Conservation (phyloP, 1,140 invertebrate genomes). For the Streblospio benedicti region DNA sequence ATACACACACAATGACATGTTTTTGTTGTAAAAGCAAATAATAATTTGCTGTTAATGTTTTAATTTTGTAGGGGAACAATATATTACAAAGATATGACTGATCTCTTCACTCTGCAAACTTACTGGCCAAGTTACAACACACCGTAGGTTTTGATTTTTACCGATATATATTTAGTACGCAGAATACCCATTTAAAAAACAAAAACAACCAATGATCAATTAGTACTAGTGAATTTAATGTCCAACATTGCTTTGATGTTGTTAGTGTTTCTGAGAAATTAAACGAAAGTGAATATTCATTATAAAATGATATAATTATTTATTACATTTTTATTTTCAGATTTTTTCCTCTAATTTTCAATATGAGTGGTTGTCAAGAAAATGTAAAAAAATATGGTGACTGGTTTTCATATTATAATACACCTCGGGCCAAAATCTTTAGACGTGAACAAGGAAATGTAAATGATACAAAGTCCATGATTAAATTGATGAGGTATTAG, state of each 20-base stretch:
- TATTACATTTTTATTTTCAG: slow-evolving; percentile 24
- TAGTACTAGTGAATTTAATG: too few species aligned
- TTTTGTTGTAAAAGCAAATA: not conserved
- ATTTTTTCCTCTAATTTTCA: slow-evolving; percentile 57
- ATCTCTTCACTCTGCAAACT: slow-evolving; percentile 55
- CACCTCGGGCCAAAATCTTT: slow-evolving; percentile 60
- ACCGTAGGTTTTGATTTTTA: slow-evolving; percentile 49
- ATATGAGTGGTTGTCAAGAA: slow-evolving; percentile 53
- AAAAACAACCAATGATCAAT: too few species aligned
- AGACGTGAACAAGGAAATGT: slow-evolving; percentile 54
- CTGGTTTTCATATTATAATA: slow-evolving; percentile 61
- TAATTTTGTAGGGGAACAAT: slow-evolving; percentile 39
- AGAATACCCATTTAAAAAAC: too few species aligned
- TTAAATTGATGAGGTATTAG: slow-evolving; percentile 54
- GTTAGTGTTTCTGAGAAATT: too few species aligned
- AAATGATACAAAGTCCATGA: slow-evolving; percentile 52
- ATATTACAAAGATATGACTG: slow-evolving; percentile 57
- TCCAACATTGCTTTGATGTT: too few species aligned
- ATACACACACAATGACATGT: not conserved
- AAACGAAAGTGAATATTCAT: too few species aligned
- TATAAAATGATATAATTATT: not conserved
- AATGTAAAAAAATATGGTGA: slow-evolving; percentile 58
- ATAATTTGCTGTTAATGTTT: not conserved
- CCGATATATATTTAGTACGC: too few species aligned
- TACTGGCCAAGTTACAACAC: slow-evolving; percentile 75